Conservation (phyloP, 35 echinoderm and acorn worm species). For the Heliocidaris erythrogramma region DNA sequence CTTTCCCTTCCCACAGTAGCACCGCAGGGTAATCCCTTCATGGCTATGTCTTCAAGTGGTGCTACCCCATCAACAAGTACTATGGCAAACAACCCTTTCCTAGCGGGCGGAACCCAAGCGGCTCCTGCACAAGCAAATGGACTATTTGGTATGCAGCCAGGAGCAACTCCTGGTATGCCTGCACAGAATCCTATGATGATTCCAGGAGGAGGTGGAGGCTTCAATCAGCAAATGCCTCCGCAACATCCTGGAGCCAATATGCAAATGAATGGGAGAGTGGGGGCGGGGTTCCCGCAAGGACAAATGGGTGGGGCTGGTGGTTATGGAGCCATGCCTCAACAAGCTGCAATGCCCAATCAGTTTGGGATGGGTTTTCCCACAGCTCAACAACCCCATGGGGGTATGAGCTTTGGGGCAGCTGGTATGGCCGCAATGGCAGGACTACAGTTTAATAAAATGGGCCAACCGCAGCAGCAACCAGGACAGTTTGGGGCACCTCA, state of each 20-base stretch:
- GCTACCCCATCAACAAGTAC: slow-evolving; percentile 42
- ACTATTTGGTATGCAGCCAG: slow-evolving; percentile 36
- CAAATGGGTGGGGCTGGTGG: slow-evolving; percentile 23
- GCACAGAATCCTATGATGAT: slow-evolving; percentile 38
- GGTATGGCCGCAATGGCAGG: slow-evolving; percentile 43
- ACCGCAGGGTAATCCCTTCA: slow-evolving; percentile 47
- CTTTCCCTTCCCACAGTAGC: background rate
- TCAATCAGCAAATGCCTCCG: background rate
- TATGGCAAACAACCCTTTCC: slow-evolving; percentile 46
- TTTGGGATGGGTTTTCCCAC: background rate
- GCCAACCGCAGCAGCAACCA: background rate
- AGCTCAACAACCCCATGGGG: background rate
- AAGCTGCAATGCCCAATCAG: background rate
- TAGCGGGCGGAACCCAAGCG: slow-evolving; percentile 21
- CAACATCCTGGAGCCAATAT: slow-evolving; percentile 35
- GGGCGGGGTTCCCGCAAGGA: slow-evolving; percentile 4
- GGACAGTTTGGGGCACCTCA: slow-evolving; percentile 39
- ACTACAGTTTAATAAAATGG: slow-evolving; percentile 49
- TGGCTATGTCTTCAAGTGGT: slow-evolving; percentile 15
- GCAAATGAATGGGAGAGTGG: slow-evolving; percentile 48
- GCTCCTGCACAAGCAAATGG: slow-evolving; percentile 29
- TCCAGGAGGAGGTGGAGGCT: background rate
- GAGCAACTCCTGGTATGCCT: background rate
- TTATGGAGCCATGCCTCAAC: background rate
- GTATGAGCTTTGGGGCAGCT: background rate